Conservation (phyloP, 2,113 vertebrate species). For the Pelvicachromis taeniatus region DNA sequence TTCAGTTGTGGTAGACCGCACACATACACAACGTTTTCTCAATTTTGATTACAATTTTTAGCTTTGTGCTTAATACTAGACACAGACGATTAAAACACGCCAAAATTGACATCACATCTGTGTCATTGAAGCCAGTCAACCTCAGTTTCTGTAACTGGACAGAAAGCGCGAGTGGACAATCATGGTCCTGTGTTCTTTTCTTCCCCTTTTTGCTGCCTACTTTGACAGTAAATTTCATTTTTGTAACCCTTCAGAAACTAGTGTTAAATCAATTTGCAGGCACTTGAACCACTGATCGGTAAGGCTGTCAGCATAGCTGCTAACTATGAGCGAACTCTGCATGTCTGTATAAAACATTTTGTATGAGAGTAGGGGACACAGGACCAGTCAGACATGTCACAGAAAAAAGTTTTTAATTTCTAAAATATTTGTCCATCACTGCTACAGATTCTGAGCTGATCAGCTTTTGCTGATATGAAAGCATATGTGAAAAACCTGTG, state of each 20-base stretch:
- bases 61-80: not conserved
- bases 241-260: not conserved
- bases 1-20: slow-evolving; percentile 12
- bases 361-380: not conserved
- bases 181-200: not conserved
- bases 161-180: not conserved
- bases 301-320: not conserved
- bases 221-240: not conserved
- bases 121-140: rapidly evolving
- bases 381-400: not conserved
- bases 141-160: rapidly evolving
- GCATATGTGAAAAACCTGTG: not conserved
- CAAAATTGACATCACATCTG: not conserved
- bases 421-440: not conserved
- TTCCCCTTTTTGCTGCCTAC: rapidly evolving
- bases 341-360: not conserved
- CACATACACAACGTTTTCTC: not conserved
- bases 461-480: not conserved
- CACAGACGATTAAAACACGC: rapidly evolving
- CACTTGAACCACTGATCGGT: not conserved
- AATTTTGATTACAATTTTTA: not conserved
- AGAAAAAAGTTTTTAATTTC: not conserved
- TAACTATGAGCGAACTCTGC: not conserved
- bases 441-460: not conserved
- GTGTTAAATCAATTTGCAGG: not conserved